These are phyloP conservation scores for Cheirogaleus medius DNA, from an alignment of 2,113 vertebrate species.

Conservation along the genomic window DNA sequence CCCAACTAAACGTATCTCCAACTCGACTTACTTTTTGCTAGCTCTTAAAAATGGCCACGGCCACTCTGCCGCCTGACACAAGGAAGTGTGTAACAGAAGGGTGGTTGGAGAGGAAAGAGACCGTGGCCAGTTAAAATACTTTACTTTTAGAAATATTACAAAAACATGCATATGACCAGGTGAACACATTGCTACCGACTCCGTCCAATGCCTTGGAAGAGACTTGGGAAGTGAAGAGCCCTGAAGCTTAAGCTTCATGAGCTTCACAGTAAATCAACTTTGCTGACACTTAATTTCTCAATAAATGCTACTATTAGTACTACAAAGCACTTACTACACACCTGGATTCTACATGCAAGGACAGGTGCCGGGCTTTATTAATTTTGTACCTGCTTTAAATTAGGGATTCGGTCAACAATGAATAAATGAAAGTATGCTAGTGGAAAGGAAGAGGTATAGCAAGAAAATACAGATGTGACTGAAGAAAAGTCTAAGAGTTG, in stretches of 20 bases:
- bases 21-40: neutral
- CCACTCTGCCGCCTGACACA: neutral
- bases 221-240: neutral
- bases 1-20: neutral
- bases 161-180: neutral
- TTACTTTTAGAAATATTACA: neutral
- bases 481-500: neutral
- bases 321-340: neutral
- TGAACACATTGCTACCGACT: neutral
- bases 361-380: neutral
- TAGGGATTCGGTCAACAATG: neutral
- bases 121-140: neutral
- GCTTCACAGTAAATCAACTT: neutral
- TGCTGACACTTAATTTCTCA: neutral
- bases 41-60: neutral
- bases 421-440: neutral
- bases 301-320: no score
- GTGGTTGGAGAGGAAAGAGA: neutral
- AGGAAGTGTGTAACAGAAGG: neutral
- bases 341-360: neutral
- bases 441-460: neutral
- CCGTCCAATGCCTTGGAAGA: neutral
- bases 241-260: neutral
- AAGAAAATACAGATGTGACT: neutral
- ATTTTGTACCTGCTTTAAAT: neutral